A percentile compares a stretch with the other conserved stretches of the same genome.
phyloP scores from a whole-genome alignment of 2,888 invertebrate genomes.

The Caenorhabditis sp. region DNA sequence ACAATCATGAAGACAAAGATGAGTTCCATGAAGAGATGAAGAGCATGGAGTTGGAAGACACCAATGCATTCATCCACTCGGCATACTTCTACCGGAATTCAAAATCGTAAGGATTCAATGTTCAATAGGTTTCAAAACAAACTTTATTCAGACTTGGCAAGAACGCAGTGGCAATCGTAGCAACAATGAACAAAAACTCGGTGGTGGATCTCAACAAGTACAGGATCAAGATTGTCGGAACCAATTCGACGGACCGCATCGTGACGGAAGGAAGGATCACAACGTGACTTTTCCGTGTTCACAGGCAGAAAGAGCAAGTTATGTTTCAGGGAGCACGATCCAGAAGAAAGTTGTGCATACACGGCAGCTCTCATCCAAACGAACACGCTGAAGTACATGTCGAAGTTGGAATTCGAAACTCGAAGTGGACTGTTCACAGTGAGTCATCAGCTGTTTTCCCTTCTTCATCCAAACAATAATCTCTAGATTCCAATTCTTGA shows the following conservation, averaged over 20 bases:
- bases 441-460: not conserved
- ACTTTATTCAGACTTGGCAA: constrained; percentile 29
- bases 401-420: constrained; percentile 44
- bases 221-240: constrained; percentile 28
- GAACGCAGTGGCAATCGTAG: constrained; percentile 43
- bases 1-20: not conserved
- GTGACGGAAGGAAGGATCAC: constrained; percentile 32
- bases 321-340: constrained; percentile 47
- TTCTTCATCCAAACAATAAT: too few relatives aligned
- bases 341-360: constrained; percentile 45
- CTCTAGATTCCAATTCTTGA: constrained; percentile 26
- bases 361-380: constrained; percentile 47
- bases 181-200: constrained; percentile 34
- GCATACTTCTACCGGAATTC: constrained; percentile 33
- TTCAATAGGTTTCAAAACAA: too few relatives aligned
- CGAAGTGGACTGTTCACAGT: constrained; percentile 16
- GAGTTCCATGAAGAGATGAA: constrained; percentile 31
- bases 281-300: constrained; percentile 31
- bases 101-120: constrained; percentile 29
- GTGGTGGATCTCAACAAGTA: constrained; percentile 39
- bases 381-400: constrained; percentile 37
- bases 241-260: constrained; percentile 23
- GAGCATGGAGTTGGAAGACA: constrained; percentile 26
- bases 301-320: too few relatives aligned
- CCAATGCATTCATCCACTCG: constrained; percentile 45